Evolutionary conservation across 2,888 invertebrate genomes (phyloP), one percentile per base, ranked within the genome.

Genomic region (Coelopa pilipes): DNA sequence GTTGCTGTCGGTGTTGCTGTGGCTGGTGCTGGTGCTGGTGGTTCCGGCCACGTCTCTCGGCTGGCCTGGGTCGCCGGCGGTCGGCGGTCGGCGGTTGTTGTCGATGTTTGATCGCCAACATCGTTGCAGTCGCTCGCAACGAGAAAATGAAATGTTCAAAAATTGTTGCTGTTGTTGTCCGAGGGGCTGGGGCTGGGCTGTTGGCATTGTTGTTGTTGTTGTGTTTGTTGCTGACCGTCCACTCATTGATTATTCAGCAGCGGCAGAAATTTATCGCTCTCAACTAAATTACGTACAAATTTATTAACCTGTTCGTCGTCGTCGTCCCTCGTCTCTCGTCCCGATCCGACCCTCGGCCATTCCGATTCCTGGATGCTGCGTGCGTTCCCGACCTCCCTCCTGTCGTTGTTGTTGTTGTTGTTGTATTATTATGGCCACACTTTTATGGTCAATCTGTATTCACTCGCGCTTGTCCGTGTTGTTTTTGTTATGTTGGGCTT

Each of bases 221-320:
- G 53, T 49, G 53, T 53, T 2, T 53, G 53, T 53, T 15, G 53
- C 53, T 53, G 53, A 9, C 53, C n/a, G n/a, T n/a, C n/a, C 53
- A 53, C 21, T 69, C 69, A 77, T 77, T 78, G 76, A 80, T 82
- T 80, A 79, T 81, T 79, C 49, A 80, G 78, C 80, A 80, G 82
- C 45, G 79, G 80, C 79, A 81, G 72, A 82, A 83, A 83, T 84
- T 83, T 83, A 83, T 83, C 82, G 81, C 84, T 80, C 80, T 81
- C 80, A 82, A 80, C 78, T 79, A 81, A 83, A 84, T 84, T 82
- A 82, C 70, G 68, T 72, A 81, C 81, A 84, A 83, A 83, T 84
- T 82, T 83, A 83, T 83, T 80, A 82, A 74, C 71, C 66, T 69
- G 73, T 65, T 71, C 53, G 55, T 21, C 15, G n/a, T 34, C 34